Evolutionary conservation across 2,113 vertebrate species (phyloP).

Genomic region (Pseudorhombus dupliciocellatus): DNA sequence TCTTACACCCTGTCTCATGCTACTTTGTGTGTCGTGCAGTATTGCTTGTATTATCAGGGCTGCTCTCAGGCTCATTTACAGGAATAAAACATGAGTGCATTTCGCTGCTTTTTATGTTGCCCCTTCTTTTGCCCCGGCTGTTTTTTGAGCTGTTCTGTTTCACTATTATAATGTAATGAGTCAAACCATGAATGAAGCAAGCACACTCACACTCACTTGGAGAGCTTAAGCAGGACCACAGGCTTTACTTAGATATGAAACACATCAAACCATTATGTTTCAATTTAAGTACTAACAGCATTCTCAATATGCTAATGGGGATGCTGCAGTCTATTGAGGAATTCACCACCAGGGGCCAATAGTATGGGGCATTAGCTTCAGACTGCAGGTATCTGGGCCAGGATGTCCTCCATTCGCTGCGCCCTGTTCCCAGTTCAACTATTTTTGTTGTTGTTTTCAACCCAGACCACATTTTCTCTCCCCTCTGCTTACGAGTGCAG

Average conservation of each 20-base stretch:
- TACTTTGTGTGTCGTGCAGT: not conserved
- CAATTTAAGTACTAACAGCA: not conserved
- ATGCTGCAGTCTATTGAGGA: no score
- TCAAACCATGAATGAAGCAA: not conserved
- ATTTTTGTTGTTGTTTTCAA: no score
- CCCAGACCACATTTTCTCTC: no score
- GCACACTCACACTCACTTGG: not conserved
- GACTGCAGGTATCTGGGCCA: no score
- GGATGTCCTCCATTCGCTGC: no score
- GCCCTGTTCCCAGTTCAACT: no score
- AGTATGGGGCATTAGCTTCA: not conserved
- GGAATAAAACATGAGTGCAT: not conserved
- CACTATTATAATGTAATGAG: not conserved
- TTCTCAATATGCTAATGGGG: no score
- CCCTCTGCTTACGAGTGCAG: no score
- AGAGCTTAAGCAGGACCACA: not conserved
- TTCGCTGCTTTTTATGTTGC: not conserved
- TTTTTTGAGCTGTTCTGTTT: conserved; percentile 1
- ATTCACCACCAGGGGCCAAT: not conserved
- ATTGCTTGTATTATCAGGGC: not conserved
- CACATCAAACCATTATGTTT: not conserved
- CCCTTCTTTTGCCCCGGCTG: conserved; percentile 1
- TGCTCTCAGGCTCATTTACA: not conserved
- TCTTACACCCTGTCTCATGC: not conserved
- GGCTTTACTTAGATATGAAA: not conserved